Conservation (phyloP, 2,113 vertebrate species). For the rabbit (Oryctolagus cuniculus) region DNA sequence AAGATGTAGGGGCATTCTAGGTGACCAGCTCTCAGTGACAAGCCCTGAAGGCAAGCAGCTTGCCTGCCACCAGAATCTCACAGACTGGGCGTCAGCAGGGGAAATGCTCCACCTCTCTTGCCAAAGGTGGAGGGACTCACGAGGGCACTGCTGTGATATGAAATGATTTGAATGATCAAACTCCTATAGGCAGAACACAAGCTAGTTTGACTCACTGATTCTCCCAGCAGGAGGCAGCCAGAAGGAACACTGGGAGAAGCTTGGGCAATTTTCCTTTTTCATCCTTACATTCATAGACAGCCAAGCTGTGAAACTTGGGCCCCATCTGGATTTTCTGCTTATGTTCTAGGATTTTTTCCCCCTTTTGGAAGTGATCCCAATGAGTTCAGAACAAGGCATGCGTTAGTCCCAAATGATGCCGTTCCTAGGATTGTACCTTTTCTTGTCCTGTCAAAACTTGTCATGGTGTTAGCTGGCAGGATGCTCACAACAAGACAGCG, state of each 20-base stretch:
- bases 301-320: constrained; percentile 27
- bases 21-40: constrained; percentile 67
- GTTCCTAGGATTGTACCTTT: neutral
- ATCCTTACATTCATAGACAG: neutral
- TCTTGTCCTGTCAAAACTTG: neutral
- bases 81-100: neutral
- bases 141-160: neutral
- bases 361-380: neutral
- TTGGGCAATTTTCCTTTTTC: constrained; percentile 45
- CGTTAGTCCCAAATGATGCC: neutral
- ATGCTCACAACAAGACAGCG: rapidly evolving
- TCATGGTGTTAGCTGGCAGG: neutral
- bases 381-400: neutral
- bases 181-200: neutral
- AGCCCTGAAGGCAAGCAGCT: constrained; percentile 64
- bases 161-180: constrained; percentile 58
- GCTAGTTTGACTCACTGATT: constrained; percentile 22
- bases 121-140: constrained; percentile 4
- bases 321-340: constrained; percentile 33
- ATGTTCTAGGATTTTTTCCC: neutral
- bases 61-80: constrained; percentile 44
- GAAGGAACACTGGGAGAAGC: constrained; percentile 14
- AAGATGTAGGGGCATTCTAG: constrained; percentile 69
- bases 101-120: constrained; percentile 20
- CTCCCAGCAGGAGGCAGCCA: constrained; percentile 44